phyloP scores from a whole-genome alignment of 23 tunicate species.

The Styela plicata region DNA sequence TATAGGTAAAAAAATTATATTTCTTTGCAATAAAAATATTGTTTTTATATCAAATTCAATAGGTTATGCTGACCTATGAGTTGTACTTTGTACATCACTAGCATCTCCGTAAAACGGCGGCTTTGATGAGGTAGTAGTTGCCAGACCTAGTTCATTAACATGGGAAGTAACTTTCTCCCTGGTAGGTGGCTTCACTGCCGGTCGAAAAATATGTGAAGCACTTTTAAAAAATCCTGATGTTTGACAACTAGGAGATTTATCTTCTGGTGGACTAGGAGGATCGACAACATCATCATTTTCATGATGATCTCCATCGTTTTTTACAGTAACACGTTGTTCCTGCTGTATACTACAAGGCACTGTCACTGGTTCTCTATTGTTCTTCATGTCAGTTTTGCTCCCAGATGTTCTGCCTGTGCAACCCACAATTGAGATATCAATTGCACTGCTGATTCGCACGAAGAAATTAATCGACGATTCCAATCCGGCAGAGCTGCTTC shows the following conservation, averaged over 20 bases:
- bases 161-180: slow-evolving; percentile 22
- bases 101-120: slow-evolving; percentile 64
- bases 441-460: too few species aligned
- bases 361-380: not conserved
- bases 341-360: not conserved
- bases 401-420: not conserved
- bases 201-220: not conserved
- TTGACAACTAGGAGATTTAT: not conserved
- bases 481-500: too few species aligned
- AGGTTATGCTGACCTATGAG: slow-evolving; percentile 49
- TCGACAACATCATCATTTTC: not conserved
- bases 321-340: not conserved
- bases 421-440: not conserved
- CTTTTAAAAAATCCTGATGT: not conserved
- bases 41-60: not conserved
- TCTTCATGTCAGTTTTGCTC: not conserved
- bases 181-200: slow-evolving; percentile 40
- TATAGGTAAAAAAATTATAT: slow-evolving; percentile 18
- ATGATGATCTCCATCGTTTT: not conserved
- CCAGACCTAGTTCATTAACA: slow-evolving; percentile 1
- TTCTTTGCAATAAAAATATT: not conserved
- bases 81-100: slow-evolving; percentile 44
- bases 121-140: not conserved
- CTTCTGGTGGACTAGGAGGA: slow-evolving; percentile 9
- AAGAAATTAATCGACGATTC: too few species aligned